Evolutionary conservation across 2,888 invertebrate genomes (phyloP).

Genomic region (Nomada flava): DNA sequence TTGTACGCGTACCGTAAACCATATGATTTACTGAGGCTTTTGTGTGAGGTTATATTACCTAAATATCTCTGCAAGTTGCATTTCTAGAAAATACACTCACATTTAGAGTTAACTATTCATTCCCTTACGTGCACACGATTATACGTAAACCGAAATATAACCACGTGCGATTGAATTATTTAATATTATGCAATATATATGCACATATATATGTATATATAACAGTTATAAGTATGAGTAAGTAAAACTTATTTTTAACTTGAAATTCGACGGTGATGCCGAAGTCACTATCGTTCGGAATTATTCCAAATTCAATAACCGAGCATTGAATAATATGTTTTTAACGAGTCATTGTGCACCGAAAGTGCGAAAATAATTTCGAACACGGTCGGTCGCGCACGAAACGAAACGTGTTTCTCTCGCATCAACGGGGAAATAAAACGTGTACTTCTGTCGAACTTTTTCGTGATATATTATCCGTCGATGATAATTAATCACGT

Average conservation of each 20-base stretch:
- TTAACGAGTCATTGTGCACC: conserved; percentile 7
- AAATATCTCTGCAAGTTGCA: neutral
- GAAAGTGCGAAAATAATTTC: conserved; percentile 11
- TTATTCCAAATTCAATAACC: conserved; percentile 10
- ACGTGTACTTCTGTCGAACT: neutral
- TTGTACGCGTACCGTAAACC: neutral
- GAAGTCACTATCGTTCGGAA: conserved; percentile 7
- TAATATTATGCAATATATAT: conserved; percentile 53
- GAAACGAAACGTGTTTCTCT: neutral
- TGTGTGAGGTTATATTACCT: conserved; percentile 52
- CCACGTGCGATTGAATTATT: conserved; percentile 52
- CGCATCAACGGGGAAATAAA: neutral
- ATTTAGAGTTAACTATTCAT: conserved; percentile 8
- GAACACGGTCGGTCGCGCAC: neutral
- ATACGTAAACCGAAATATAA: conserved; percentile 24
- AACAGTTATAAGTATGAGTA: conserved; percentile 46
- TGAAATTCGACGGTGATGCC: conserved; percentile 24
- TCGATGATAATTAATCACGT: too few species aligned
- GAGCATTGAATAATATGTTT: conserved; percentile 1
- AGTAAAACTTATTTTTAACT: conserved; percentile 55
- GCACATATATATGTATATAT: neutral
- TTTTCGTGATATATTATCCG: neutral
- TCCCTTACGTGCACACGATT: neutral
- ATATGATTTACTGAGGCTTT: conserved; percentile 11
- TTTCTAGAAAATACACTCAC: neutral